phyloP scores from a whole-genome alignment of 2,797 vertebrate genomes.

The Siniperca obscura region DNA sequence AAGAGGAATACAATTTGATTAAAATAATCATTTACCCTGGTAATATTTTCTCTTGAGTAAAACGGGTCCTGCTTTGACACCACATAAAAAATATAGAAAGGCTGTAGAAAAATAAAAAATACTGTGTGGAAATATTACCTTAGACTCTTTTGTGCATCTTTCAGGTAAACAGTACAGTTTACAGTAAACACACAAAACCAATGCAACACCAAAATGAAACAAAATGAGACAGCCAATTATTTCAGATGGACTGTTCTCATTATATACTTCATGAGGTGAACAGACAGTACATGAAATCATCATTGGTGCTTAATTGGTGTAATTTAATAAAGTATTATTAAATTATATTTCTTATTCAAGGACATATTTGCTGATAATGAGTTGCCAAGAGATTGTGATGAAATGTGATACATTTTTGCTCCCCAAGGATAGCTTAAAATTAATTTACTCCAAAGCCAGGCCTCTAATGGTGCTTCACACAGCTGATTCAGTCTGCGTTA shows the following conservation, averaged over 20 bases:
- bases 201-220: conserved; percentile 6
- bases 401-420: conserved; percentile 29
- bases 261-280: conserved; percentile 21
- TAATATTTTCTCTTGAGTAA: not conserved
- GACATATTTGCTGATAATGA: conserved; percentile 26
- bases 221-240: conserved; percentile 4
- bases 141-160: not conserved
- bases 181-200: not conserved
- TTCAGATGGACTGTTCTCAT: conserved; percentile 18
- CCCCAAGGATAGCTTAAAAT: conserved; percentile 34
- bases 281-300: conserved; percentile 1
- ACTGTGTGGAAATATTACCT: not conserved
- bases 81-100: not conserved
- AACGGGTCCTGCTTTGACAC: not conserved
- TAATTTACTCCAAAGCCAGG: conserved; percentile 26
- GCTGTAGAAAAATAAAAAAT: not conserved
- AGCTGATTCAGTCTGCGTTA: conserved; percentile 5
- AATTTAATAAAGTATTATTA: conserved; percentile 47
- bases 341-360: conserved; percentile 46
- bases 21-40: not conserved
- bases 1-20: not conserved
- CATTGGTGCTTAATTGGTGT: conserved; percentile 30
- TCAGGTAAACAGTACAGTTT: too few species aligned
- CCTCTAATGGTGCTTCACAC: conserved; percentile 20
- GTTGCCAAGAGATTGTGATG: conserved; percentile 25